Evolutionary conservation across 1,140 invertebrate genomes (phyloP).

Genomic region (Cyclargus thomasi): DNA sequence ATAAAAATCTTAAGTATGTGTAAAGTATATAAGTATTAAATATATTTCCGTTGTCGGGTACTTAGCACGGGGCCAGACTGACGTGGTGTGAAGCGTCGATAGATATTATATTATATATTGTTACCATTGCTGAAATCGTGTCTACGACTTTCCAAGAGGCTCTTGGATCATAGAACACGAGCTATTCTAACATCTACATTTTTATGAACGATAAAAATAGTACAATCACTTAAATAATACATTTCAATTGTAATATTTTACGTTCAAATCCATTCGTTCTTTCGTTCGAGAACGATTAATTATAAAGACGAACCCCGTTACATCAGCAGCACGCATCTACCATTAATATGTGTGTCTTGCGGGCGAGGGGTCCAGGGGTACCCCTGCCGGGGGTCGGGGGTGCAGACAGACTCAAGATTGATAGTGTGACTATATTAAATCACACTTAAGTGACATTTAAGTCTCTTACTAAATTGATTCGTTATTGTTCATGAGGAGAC

Average conservation of each 20-base stretch:
- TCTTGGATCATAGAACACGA: too few relatives aligned
- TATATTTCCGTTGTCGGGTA: too few relatives aligned
- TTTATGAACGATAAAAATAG: too few relatives aligned
- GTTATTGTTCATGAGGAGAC: too few relatives aligned
- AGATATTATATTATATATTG: too few relatives aligned
- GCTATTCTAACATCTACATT: too few relatives aligned
- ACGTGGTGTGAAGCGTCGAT: too few relatives aligned
- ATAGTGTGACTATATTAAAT: constrained; percentile 14
- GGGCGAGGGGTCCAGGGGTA: constrained; percentile 1
- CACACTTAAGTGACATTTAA: constrained; percentile 1
- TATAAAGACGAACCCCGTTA: constrained; percentile 52
- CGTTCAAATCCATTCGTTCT: neutral
- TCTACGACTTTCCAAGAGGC: too few relatives aligned
- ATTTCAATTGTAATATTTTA: neutral
- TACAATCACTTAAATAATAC: neutral
- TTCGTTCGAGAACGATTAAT: constrained; percentile 39
- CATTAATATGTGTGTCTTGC: constrained; percentile 44
- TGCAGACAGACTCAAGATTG: constrained; percentile 4
- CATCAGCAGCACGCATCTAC: constrained; percentile 35
- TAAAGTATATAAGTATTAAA: too few relatives aligned
- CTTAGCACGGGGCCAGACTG: too few relatives aligned
- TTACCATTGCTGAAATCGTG: too few relatives aligned
- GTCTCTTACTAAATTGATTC: neutral
- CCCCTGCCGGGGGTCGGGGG: neutral
- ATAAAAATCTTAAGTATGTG: too few relatives aligned